Conservation (phyloP, 1,140 invertebrate species). For the Atta cephalotes region DNA sequence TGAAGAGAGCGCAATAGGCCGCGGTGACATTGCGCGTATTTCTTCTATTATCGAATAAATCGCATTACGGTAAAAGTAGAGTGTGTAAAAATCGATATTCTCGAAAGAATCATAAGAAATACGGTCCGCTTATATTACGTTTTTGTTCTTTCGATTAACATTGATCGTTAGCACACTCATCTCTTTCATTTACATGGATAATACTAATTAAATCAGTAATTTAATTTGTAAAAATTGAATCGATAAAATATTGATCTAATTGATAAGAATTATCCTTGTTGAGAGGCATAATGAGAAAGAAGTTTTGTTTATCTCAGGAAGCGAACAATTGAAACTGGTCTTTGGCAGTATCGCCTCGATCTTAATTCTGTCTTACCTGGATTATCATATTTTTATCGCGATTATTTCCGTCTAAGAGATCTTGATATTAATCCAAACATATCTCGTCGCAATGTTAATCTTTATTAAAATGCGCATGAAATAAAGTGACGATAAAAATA, state of each 20-base stretch:
- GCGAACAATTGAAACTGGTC: slow-evolving; percentile 1
- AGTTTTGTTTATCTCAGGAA: neutral
- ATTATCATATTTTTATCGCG: slow-evolving; percentile 7
- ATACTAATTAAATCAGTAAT: slow-evolving; percentile 26
- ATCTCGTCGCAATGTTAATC: slow-evolving; percentile 13
- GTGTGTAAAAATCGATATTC: slow-evolving; percentile 5
- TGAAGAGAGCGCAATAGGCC: slow-evolving; percentile 38
- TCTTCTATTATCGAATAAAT: slow-evolving; percentile 24
- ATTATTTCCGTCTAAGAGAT: neutral
- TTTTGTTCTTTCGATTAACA: slow-evolving; percentile 3
- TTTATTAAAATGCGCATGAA: neutral
- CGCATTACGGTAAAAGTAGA: slow-evolving; percentile 15
- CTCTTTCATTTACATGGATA: neutral
- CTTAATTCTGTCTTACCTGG: neutral
- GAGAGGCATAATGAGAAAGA: neutral
- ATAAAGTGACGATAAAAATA: neutral
- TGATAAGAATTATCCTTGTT: neutral
- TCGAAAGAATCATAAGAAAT: slow-evolving; percentile 2
- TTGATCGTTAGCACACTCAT: neutral
- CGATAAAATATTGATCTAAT: slow-evolving; percentile 18
- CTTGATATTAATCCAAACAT: neutral
- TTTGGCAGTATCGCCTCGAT: slow-evolving; percentile 7
- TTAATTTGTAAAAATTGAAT: slow-evolving; percentile 21
- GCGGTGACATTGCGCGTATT: slow-evolving; percentile 2
- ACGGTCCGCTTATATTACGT: neutral